These are phyloP conservation scores for Acrossocheilus wenchowensis DNA, from an alignment of 2,797 vertebrate genomes.

Conservation along the genomic window DNA sequence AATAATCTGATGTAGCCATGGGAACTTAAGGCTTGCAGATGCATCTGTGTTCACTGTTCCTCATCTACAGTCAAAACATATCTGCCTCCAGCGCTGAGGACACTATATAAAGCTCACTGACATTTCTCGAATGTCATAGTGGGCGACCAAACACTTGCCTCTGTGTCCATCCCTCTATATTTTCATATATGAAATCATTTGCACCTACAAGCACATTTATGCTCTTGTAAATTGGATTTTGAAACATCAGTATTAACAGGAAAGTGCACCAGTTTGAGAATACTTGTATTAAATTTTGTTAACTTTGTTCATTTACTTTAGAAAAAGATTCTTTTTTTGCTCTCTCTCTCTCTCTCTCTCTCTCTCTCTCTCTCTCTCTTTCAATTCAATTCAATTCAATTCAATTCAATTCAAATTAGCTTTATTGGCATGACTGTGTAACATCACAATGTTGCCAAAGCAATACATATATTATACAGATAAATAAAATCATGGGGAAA, in stretches of 20 bases:
- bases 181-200: not conserved
- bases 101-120: conserved; percentile 28
- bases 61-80: conserved; percentile 41
- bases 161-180: not conserved
- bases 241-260: not conserved
- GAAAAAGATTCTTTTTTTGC: not conserved
- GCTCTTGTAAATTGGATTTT: no score
- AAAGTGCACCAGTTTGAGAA: not conserved
- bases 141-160: conserved; percentile 40
- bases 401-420: no score
- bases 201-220: not conserved
- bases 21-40: conserved; percentile 49
- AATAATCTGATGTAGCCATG: conserved; percentile 58
- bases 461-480: no score
- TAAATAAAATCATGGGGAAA: no score
- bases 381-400: no score
- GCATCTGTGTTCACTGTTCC: conserved; percentile 50
- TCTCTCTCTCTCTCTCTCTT: no score
- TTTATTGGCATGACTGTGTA: no score
- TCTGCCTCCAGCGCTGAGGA: conserved; percentile 26
- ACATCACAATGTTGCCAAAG: no score
- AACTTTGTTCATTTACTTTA: not conserved
- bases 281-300: not conserved
- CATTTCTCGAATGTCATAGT: conserved; percentile 41
- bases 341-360: no score